These are phyloP conservation scores for Ruditapes philippinarum DNA, from an alignment of 1,140 invertebrate genomes.

Conservation along the genomic window DNA sequence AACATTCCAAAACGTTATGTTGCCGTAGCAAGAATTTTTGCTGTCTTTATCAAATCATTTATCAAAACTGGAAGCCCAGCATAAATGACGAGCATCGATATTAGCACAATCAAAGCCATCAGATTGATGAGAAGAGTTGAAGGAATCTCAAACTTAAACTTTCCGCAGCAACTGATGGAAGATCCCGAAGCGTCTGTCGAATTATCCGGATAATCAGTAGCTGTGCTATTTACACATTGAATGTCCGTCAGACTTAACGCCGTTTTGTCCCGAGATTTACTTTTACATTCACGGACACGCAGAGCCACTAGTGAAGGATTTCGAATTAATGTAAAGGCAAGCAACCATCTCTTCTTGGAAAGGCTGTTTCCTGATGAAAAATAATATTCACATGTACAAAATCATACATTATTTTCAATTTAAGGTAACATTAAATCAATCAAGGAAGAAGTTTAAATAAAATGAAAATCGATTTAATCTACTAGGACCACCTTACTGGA, in stretches of 20 bases:
- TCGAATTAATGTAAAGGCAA: slow-evolving; percentile 68
- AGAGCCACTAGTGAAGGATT: slow-evolving; percentile 62
- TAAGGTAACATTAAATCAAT: no score
- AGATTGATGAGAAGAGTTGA: slow-evolving; percentile 19
- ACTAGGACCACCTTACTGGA: no score
- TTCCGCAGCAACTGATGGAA: background rate
- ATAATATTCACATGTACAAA: no score
- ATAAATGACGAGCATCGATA: slow-evolving; percentile 20
- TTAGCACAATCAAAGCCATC: slow-evolving; percentile 28
- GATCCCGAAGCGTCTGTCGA: background rate
- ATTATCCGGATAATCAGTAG: background rate
- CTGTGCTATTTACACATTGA: background rate
- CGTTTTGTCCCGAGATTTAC: background rate
- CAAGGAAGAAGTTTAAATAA: no score
- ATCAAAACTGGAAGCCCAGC: background rate
- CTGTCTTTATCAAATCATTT: background rate
- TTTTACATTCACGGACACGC: background rate
- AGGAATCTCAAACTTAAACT: slow-evolving; percentile 33
- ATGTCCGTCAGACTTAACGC: background rate
- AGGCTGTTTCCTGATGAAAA: background rate
- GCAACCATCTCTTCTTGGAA: slow-evolving; percentile 58
- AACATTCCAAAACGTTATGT: no score
- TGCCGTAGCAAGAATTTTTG: no score
- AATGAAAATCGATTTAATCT: no score
- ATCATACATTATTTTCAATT: no score